A percentile compares a stretch with the other conserved stretches of the same genome.
These are phyloP conservation scores for Podarcis raffonei DNA, from an alignment of 2,113 vertebrate species.

Conservation along the genomic window DNA sequence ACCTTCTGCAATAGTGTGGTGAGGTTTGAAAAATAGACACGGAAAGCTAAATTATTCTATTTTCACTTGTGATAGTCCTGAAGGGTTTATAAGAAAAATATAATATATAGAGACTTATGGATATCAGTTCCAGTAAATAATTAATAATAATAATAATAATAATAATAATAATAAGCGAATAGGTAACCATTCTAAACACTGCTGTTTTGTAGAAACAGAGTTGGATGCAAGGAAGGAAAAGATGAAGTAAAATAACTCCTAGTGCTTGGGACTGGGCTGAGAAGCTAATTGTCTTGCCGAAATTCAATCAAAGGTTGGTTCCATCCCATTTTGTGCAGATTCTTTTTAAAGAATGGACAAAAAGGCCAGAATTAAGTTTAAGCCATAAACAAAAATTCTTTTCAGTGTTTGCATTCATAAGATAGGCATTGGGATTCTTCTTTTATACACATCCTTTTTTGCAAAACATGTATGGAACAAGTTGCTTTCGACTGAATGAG, in stretches of 20 bases:
- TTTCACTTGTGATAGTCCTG: neutral
- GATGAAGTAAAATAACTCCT: neutral
- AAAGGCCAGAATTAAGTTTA: no score
- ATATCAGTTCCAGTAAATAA: neutral
- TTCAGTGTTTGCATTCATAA: no score
- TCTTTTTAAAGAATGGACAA: no score
- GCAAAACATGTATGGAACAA: no score
- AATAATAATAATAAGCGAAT: no score
- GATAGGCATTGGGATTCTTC: no score
- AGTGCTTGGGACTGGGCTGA: neutral
- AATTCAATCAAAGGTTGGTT: no score
- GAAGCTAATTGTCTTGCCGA: no score
- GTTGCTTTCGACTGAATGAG: no score
- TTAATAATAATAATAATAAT: neutral
- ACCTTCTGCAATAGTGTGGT: neutral
- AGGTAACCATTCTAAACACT: neutral
- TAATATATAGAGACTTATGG: neutral
- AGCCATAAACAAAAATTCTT: no score
- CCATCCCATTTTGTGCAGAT: no score
- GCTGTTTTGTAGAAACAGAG: neutral
- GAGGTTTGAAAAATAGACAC: slow-evolving; percentile 8
- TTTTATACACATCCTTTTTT: no score
- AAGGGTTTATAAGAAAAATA: neutral
- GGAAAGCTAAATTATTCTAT: neutral
- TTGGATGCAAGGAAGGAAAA: neutral